Conservation (phyloP, 2,797 vertebrate species). For the Antrozous pallidus region DNA sequence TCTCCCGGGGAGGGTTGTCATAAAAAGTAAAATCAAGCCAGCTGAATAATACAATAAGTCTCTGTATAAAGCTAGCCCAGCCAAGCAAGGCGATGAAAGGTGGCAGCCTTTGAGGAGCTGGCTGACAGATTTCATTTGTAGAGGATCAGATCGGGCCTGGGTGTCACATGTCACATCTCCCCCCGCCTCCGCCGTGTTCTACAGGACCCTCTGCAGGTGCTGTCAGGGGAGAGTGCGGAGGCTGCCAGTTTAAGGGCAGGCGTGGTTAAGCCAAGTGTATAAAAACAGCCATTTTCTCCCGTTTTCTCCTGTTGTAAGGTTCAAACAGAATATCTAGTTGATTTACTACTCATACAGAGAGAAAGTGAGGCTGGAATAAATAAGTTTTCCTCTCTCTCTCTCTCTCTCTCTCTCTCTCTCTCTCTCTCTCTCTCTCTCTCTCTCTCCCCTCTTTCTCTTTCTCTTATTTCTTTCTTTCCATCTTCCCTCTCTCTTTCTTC, state of each 20-base stretch:
- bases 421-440: background rate
- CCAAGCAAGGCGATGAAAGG: conserved; percentile 88
- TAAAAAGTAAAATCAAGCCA: conserved; percentile 90
- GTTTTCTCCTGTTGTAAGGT: background rate
- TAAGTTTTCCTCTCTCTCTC: background rate
- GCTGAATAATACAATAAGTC: conserved; percentile 91
- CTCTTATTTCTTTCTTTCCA: background rate
- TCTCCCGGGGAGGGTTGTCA: conserved; percentile 90
- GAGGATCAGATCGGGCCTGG: conserved; percentile 85
- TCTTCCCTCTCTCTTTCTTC: background rate
- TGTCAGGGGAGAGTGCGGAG: conserved; percentile 76
- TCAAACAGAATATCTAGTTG: conserved; percentile 42
- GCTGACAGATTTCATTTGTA: conserved; percentile 93
- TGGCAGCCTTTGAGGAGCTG: conserved; percentile 87
- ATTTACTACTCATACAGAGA: conserved; percentile 27
- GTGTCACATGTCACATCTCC: conserved; percentile 90
- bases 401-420: background rate
- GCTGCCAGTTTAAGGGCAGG: conserved; percentile 72
- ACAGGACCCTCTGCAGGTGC: conserved; percentile 80
- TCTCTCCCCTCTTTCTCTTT: background rate
- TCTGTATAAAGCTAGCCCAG: conserved; percentile 88
- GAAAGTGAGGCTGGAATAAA: background rate
- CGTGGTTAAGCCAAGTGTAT: conserved; percentile 67
- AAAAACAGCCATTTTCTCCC: conserved; percentile 34
- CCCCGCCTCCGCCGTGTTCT: conserved; percentile 82